Percentiles rank a stretch among this genome's conserved stretches.
Conservation (phyloP, 1,140 invertebrate species). For the Bombus haemorrhoidalis region DNA sequence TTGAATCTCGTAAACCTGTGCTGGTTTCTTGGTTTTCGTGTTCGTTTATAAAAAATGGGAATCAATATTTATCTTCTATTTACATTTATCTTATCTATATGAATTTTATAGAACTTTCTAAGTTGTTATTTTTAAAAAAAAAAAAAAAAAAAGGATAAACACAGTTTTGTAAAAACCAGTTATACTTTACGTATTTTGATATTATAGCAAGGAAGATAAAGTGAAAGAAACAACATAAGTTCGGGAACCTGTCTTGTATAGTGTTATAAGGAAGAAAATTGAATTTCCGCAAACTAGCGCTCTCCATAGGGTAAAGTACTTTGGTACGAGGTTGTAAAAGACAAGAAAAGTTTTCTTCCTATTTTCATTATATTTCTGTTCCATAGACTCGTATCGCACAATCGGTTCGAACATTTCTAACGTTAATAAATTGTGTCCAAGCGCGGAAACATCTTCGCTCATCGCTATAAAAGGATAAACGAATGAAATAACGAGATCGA, state of each 20-base stretch:
- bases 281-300: not conserved
- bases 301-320: not conserved
- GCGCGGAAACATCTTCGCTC: too few species aligned
- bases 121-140: too few species aligned
- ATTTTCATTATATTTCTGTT: not conserved
- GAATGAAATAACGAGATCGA: too few species aligned
- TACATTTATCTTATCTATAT: too few species aligned
- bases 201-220: not conserved
- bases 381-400: not conserved
- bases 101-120: too few species aligned
- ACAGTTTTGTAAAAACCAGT: not conserved
- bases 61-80: not conserved
- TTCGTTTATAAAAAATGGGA: not conserved
- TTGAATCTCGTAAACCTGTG: not conserved
- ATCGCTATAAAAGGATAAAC: too few species aligned
- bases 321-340: not conserved
- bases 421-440: too few species aligned
- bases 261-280: slow-evolving; percentile 7
- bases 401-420: too few species aligned
- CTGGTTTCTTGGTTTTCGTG: not conserved
- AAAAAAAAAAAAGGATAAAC: not conserved
- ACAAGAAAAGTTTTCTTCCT: not conserved
- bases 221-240: not conserved
- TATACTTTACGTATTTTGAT: not conserved
- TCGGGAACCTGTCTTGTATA: not conserved